A percentile compares a stretch with the other conserved stretches of the same genome.
These are phyloP conservation scores for Galeopterus variegatus DNA, from an alignment of 2,113 vertebrate species.

Conservation along the genomic window DNA sequence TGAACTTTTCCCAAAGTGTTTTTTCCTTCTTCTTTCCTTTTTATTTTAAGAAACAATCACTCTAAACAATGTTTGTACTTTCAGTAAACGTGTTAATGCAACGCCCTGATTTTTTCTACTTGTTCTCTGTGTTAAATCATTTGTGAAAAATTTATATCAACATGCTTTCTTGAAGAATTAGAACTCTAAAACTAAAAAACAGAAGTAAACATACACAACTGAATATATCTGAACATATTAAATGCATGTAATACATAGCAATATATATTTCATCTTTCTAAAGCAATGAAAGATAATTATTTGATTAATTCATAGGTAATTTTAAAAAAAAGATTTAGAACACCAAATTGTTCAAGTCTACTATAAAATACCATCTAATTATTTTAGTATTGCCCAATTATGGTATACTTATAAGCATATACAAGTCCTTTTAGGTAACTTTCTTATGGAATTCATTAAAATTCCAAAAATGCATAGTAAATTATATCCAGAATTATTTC, in stretches of 20 bases:
- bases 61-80: not conserved
- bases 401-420: not conserved
- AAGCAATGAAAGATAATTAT: not conserved
- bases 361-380: conserved; percentile 12
- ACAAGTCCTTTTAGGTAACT: conserved; percentile 12
- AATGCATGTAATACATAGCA: not conserved
- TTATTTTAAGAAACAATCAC: conserved; percentile 21
- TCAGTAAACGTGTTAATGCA: conserved; percentile 50
- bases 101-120: not conserved
- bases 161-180: conserved; percentile 37
- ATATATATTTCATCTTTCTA: not conserved
- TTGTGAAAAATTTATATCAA: conserved; percentile 24
- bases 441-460: conserved; percentile 36
- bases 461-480: conserved; percentile 24
- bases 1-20: not conserved
- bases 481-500: not conserved
- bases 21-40: not conserved
- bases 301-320: conserved; percentile 13
- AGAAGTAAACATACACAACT: not conserved
- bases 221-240: not conserved
- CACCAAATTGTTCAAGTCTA: not conserved
- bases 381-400: conserved; percentile 42
- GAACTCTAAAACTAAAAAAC: conserved; percentile 20
- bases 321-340: conserved; percentile 34
- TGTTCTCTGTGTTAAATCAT: not conserved